Percentiles rank a stretch among this genome's conserved stretches.
These are phyloP conservation scores for Adineta ricciae DNA, from an alignment of 2,888 invertebrate genomes.

Conservation along the genomic window DNA sequence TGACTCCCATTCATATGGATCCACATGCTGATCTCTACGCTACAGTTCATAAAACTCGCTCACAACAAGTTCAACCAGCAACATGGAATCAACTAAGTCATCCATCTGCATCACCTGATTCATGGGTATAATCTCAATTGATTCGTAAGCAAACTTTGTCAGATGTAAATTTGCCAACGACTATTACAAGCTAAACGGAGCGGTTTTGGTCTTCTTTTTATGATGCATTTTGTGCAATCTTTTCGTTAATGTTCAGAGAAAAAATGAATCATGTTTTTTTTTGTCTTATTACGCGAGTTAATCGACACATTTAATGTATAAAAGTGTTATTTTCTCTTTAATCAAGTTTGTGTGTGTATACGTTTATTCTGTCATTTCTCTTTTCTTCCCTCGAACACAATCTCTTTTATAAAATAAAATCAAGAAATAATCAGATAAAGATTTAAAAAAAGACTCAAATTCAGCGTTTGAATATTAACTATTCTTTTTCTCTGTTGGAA, in stretches of 20 bases:
- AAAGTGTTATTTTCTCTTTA: not conserved
- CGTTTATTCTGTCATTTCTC: not conserved
- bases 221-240: not conserved
- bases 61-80: not conserved
- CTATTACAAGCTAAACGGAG: not conserved
- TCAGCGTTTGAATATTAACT: too few relatives aligned
- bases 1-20: not conserved
- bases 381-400: not conserved
- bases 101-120: not conserved
- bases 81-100: not conserved
- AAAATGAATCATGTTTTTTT: not conserved
- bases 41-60: not conserved
- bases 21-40: constrained; percentile 15
- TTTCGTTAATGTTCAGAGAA: not conserved
- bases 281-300: not conserved
- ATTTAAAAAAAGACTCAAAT: too few relatives aligned
- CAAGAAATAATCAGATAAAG: not conserved
- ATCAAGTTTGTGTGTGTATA: not conserved
- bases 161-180: not conserved
- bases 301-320: not conserved
- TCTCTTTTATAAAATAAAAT: not conserved
- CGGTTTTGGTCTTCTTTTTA: not conserved
- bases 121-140: not conserved
- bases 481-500: not conserved
- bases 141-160: not conserved